Conservation (phyloP, 2,888 invertebrate species). For the Plutella xylostella region DNA sequence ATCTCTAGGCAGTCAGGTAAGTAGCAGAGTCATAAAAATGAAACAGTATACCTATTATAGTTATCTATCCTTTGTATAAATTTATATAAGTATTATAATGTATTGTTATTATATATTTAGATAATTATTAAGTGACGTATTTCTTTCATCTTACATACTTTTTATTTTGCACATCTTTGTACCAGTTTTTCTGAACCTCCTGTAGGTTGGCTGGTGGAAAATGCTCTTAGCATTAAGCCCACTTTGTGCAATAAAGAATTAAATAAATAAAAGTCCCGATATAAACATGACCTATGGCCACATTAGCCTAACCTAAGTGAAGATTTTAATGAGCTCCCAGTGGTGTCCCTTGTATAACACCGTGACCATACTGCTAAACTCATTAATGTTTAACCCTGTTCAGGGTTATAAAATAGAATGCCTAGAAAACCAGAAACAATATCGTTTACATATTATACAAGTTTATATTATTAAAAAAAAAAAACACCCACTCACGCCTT, state of each 20-base stretch:
- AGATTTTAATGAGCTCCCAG: constrained; percentile 25
- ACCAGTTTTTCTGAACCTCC: too few relatives aligned
- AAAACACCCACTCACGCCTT: too few relatives aligned
- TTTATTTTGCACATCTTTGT: not conserved
- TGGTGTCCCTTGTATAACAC: constrained; percentile 13
- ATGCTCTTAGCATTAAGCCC: too few relatives aligned
- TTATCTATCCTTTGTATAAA: not conserved
- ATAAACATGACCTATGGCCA: not conserved
- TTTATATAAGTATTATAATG: not conserved
- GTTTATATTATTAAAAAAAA: too few relatives aligned
- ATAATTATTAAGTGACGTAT: too few relatives aligned
- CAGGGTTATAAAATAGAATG: too few relatives aligned
- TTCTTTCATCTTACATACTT: too few relatives aligned
- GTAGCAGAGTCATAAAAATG: not conserved
- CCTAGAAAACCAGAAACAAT: too few relatives aligned
- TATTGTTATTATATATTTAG: too few relatives aligned
- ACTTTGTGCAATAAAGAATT: not conserved
- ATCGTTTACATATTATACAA: too few relatives aligned
- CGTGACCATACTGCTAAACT: constrained; percentile 28
- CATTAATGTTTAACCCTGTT: constrained; percentile 30
- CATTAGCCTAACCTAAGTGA: constrained; percentile 17
- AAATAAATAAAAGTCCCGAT: not conserved
- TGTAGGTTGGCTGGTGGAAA: too few relatives aligned
- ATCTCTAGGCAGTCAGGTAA: not conserved
- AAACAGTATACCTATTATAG: not conserved